Evolutionary conservation across 2,888 invertebrate species (phyloP).

Genomic region (Caenorhabditis sp.): DNA sequence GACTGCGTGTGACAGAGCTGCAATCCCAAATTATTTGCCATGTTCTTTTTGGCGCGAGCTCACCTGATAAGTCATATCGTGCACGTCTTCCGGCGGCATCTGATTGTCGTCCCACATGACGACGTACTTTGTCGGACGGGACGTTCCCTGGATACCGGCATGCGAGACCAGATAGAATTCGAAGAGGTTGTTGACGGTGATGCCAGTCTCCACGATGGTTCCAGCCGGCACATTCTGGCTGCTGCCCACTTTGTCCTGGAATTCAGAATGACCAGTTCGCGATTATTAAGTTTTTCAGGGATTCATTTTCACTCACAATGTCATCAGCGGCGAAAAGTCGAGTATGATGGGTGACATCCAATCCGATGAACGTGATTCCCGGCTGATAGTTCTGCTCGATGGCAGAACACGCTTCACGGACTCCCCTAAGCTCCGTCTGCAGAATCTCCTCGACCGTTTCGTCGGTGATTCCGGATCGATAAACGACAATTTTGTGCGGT

Average conservation of each 20-base stretch:
- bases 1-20: constrained; percentile 58
- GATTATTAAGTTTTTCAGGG: background rate
- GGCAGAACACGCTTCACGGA: constrained; percentile 39
- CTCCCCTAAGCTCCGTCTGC: constrained; percentile 40
- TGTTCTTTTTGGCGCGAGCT: too few relatives aligned
- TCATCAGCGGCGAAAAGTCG: constrained; percentile 37
- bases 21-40: background rate
- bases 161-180: constrained; percentile 57
- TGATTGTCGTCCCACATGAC: constrained; percentile 57
- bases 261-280: too few relatives aligned
- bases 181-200: constrained; percentile 49
- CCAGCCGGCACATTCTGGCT: constrained; percentile 55
- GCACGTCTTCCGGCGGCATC: constrained; percentile 32
- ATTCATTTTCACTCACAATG: constrained; percentile 24
- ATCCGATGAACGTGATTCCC: constrained; percentile 53
- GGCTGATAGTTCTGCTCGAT: constrained; percentile 47
- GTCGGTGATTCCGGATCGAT: constrained; percentile 31
- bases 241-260: constrained; percentile 41
- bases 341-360: constrained; percentile 48
- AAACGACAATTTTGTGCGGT: constrained; percentile 48
- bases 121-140: constrained; percentile 52
- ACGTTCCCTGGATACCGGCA: constrained; percentile 58
- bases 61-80: constrained; percentile 56
- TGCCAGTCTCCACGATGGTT: constrained; percentile 52
- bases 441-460: constrained; percentile 37